Evolutionary conservation across 30 jellyfish, hydroid and myxozoan genomes (phyloP), one percentile per base, ranked within the genome.

Genomic region (Nemopilema nomurai): DNA sequence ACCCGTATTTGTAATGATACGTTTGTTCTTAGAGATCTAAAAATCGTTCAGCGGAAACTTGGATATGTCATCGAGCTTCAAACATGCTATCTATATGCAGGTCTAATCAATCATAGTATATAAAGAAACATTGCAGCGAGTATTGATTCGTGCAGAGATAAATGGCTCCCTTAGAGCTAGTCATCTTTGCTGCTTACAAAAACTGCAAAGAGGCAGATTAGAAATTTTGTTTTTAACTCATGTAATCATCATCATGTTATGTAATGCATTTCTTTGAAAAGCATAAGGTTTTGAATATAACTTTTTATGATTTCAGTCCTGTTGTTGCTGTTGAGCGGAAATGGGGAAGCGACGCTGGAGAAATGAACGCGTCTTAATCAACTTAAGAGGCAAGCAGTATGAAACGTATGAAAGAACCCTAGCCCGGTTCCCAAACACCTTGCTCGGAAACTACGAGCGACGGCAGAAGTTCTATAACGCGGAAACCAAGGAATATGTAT

Each of bases 401-500:
- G 97, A 91, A 66, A 91, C 97, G 19, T 91, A 28, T 71, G 97
- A 91, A 67, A 51, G 85, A 28, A 91, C 97, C 1, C 70, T 91
- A 28, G 86, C 74, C 23, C 83, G 91, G n/a, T 91, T 91, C 69
- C 97, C 97, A 63, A 72, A 85, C 53, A 91, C 97, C 0, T 71
- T 91, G 32, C 97, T 91, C 21, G 97, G 97, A 30, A 68, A 85
- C 21, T 29, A 72, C 71, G 80, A 77, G 28, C 64, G 92, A 17
- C 92, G 97, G 20, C 81, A 52, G 53, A 72, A 71, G 51, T 80
- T 71, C 50, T 91, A 91, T 62, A 72, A 81, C 65, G 77, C 83
- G 8, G 80, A 64, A 21, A 66, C 77, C n/a, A 84, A 79, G 9
- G 97, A 91, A 27, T 84, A 84, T 75, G 85, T 70, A 19, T 85